A percentile compares a stretch with the other conserved stretches of the same genome.
These are phyloP conservation scores for Agrochola litura DNA, from an alignment of 2,888 invertebrate genomes.

Conservation along the genomic window DNA sequence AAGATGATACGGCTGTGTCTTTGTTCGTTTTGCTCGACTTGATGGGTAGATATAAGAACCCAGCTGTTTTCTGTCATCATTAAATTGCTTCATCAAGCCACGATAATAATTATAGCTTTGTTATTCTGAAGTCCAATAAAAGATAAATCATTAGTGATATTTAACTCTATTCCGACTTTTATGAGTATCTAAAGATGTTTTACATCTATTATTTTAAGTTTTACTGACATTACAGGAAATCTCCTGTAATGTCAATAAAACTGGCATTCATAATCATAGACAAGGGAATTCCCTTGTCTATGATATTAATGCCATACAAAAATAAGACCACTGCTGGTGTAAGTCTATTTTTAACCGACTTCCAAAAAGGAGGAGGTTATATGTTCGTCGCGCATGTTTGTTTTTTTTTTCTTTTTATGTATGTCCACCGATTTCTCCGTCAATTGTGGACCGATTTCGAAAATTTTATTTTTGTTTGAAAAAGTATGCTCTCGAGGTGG, in stretches of 20 bases:
- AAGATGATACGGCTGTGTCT: no score
- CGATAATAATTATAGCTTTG: conserved; percentile 6
- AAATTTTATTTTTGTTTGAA: no score
- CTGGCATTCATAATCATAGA: no score
- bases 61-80: neutral
- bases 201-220: neutral
- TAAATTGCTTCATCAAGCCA: neutral
- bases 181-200: conserved; percentile 6
- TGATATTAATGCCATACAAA: neutral
- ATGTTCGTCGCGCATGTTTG: no score
- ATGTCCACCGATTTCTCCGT: no score
- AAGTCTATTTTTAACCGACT: neutral
- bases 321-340: neutral
- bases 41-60: neutral
- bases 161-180: neutral
- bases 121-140: neutral
- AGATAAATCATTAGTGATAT: neutral
- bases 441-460: no score
- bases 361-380: no score
- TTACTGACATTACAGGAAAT: no score
- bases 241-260: no score
- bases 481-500: no score
- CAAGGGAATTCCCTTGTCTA: neutral
- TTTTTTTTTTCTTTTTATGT: no score
- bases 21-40: no score